A percentile compares a stretch with the other conserved stretches of the same genome.
These are phyloP conservation scores for Cassiopea andromeda DNA, from an alignment of 30 jellyfish, hydroid and myxozoan species.

Conservation along the genomic window DNA sequence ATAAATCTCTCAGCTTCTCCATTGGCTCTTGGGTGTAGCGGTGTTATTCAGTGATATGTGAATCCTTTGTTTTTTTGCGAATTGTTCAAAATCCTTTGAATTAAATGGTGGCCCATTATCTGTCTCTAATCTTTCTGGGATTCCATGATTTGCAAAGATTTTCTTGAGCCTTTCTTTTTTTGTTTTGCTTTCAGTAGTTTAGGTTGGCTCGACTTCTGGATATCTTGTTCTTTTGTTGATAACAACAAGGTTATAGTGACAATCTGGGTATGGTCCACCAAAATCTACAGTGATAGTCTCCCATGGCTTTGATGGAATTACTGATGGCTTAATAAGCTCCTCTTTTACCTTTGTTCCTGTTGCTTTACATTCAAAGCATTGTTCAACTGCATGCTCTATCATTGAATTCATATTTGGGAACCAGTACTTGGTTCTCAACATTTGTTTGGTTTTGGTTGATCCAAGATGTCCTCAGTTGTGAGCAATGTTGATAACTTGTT, in stretches of 20 bases:
- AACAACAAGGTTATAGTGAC: slow-evolving; percentile 1
- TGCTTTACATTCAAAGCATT: slow-evolving; percentile 9
- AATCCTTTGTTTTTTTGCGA: neutral
- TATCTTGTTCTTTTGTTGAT: slow-evolving; percentile 1
- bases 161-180: slow-evolving; percentile 7
- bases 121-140: neutral
- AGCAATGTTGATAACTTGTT: neutral
- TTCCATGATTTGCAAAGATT: slow-evolving; percentile 12
- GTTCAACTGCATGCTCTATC: slow-evolving; percentile 11
- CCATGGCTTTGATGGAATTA: slow-evolving; percentile 9
- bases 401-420: slow-evolving; percentile 4
- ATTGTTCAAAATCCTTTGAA: neutral
- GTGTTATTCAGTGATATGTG: neutral
- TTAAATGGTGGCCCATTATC: neutral
- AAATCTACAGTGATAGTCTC: slow-evolving; percentile 10
- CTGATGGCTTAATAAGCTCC: slow-evolving; percentile 10
- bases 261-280: slow-evolving; percentile 24
- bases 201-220: slow-evolving; percentile 3
- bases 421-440: slow-evolving; percentile 10
- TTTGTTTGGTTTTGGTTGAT: slow-evolving; percentile 1
- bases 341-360: neutral
- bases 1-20: neutral
- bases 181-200: neutral
- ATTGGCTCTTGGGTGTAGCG: neutral
- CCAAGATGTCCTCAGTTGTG: slow-evolving; percentile 11